Evolutionary conservation across 2,113 vertebrate species (phyloP), one percentile per base, ranked within the genome.

Genomic region (Sardina pilchardus): DNA sequence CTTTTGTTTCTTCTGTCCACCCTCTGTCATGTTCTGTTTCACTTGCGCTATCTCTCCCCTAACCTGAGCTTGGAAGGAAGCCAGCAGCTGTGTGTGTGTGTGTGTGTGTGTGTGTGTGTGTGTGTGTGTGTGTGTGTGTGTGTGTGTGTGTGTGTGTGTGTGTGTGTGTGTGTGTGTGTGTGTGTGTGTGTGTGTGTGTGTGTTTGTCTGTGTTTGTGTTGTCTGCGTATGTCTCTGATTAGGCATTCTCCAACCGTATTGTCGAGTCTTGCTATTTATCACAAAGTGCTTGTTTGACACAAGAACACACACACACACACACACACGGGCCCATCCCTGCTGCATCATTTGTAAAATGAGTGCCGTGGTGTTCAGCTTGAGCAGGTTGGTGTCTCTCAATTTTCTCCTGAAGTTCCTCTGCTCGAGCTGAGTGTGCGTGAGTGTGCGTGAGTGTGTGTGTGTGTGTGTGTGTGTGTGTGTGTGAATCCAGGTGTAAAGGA

Each of bases 41-140:
- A 2, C 71, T 36, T 26, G 5, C 30, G 5, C 67, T 16, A 2
- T 36, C 34, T 30, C 12, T 30, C 16, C 63, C 14, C 36, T 83
- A 87, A 88, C 83, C 84, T 53, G 53, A 82, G 59, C 84, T 50
- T 53, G 42, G 82, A 83, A n/a, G 44, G 26, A 17, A 63, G 30
- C 78, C 47, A 75, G 85, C 83, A 71, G 71, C 24, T 39, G 0
- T 67, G 34, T 85, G 30, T 71, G 48, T 85, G 82, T 56, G 56
- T 82, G 45, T 82, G 50, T 56, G 53, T 56, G 53, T 56, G 53
- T 56, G 53, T 56, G 53, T 67, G 39, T 44, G 1, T 59, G 34
- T 84, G 26, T 63, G 47, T 85, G 83, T 63, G 86, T 85, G 78
- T 71, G 39, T 44, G 1, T 26, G 34, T 82, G 26, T 67, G 48